Evolutionary conservation across 2,888 invertebrate species (phyloP).

Genomic region (Tetragonula carbonaria): DNA sequence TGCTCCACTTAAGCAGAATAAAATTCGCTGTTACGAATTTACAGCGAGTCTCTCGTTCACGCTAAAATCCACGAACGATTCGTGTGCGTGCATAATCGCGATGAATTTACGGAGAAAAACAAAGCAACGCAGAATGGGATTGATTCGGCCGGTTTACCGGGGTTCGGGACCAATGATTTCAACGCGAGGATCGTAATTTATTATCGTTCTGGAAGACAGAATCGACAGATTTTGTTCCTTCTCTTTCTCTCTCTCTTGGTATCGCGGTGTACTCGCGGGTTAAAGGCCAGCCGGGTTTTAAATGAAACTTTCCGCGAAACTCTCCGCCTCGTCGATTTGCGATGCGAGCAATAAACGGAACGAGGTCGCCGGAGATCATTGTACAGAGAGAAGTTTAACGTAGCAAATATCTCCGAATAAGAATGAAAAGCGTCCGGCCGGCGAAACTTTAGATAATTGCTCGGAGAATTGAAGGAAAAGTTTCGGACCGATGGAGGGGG

Average conservation of each 20-base stretch:
- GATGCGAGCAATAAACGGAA: constrained; percentile 58
- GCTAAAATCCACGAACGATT: no score
- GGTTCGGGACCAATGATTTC: neutral
- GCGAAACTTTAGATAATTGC: constrained; percentile 63
- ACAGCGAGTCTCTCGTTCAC: no score
- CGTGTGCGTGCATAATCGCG: no score
- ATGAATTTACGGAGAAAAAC: neutral
- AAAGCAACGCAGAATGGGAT: constrained; percentile 1
- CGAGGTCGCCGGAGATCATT: constrained; percentile 43
- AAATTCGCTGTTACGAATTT: no score
- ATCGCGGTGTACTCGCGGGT: constrained; percentile 1
- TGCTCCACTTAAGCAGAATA: no score
- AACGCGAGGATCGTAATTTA: constrained; percentile 9
- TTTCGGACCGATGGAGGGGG: constrained; percentile 22
- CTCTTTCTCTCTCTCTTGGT: no score
- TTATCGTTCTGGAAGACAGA: constrained; percentile 19
- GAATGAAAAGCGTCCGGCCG: constrained; percentile 37
- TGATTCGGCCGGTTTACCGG: constrained; percentile 2
- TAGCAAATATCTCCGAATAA: constrained; percentile 48
- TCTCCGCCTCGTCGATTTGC: constrained; percentile 46
- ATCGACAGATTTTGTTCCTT: neutral
- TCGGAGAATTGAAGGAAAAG: constrained; percentile 38
- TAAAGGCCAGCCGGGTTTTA: constrained; percentile 31
- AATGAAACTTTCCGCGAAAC: constrained; percentile 57
- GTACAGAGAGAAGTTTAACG: constrained; percentile 54